These are phyloP conservation scores for Scarus forsteni DNA, from an alignment of 2,797 vertebrate species.

Conservation along the genomic window DNA sequence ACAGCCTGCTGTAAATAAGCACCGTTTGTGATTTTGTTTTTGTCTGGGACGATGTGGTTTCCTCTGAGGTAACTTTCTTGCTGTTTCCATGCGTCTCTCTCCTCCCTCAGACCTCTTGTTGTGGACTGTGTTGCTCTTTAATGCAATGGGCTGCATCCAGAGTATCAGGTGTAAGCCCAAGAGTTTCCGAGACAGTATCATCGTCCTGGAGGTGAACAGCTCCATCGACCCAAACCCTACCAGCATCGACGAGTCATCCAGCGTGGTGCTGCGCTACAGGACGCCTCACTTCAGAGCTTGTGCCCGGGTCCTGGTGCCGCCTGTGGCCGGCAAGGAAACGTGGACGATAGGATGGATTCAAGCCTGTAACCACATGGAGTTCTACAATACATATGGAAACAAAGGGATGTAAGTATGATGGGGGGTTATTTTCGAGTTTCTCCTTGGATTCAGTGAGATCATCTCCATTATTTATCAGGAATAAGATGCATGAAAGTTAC, in stretches of 20 bases:
- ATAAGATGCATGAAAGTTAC: too few relatives aligned
- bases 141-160: constrained; percentile 99
- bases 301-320: constrained; percentile 93
- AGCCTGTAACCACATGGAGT: constrained; percentile 99
- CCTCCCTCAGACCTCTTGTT: constrained; percentile 85
- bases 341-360: constrained; percentile 99
- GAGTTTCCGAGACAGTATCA: constrained; percentile 95
- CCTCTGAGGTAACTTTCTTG: constrained; percentile 68
- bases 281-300: constrained; percentile 97
- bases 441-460: too few relatives aligned
- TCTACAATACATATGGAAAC: constrained; percentile 95
- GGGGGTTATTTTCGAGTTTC: neutral
- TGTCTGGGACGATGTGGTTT: constrained; percentile 42
- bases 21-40: constrained; percentile 28
- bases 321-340: constrained; percentile 92
- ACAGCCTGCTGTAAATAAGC: constrained; percentile 31
- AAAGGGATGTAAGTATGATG: constrained; percentile 94
- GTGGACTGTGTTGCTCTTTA: constrained; percentile 86
- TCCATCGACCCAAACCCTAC: constrained; percentile 95
- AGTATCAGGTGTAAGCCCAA: constrained; percentile 97
- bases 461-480: too few relatives aligned
- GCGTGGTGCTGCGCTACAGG: constrained; percentile 96
- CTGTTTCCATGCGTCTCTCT: constrained; percentile 88
- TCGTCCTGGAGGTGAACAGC: constrained; percentile 93
- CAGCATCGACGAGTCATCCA: constrained; percentile 98